These are phyloP conservation scores for Herpetotheres cachinnans DNA, from an alignment of 2,113 vertebrate genomes.

Conservation along the genomic window DNA sequence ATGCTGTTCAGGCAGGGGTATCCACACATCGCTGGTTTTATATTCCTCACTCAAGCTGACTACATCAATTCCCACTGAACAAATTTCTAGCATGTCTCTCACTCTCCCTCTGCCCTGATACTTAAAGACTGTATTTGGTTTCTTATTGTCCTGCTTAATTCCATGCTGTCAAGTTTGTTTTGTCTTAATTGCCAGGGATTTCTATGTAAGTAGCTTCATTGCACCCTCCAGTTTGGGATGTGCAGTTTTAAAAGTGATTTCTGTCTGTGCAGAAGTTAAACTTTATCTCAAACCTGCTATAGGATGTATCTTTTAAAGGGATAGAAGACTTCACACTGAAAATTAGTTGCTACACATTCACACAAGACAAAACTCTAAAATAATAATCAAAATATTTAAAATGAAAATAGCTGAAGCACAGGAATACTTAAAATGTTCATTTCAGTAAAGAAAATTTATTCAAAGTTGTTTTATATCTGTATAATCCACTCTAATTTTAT, in stretches of 20 bases:
- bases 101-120: background rate
- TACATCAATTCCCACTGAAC: background rate
- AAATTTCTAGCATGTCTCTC: background rate
- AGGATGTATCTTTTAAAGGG: background rate
- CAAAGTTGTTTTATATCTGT: background rate
- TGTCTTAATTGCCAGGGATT: background rate
- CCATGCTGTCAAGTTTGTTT: background rate
- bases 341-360: background rate
- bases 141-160: conserved; percentile 4
- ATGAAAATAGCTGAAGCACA: background rate
- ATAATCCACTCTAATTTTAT: background rate
- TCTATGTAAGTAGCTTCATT: background rate
- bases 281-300: background rate
- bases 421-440: background rate
- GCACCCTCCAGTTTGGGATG: background rate
- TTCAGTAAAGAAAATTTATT: background rate
- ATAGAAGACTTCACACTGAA: background rate
- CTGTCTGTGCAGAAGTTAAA: background rate
- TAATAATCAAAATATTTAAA: background rate
- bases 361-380: background rate
- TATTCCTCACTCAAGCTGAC: background rate
- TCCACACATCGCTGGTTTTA: background rate
- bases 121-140: background rate
- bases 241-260: background rate
- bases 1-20: background rate